These are phyloP conservation scores for Ptychochromis oligacanthus DNA, from an alignment of 2,113 vertebrate genomes.

Conservation along the genomic window DNA sequence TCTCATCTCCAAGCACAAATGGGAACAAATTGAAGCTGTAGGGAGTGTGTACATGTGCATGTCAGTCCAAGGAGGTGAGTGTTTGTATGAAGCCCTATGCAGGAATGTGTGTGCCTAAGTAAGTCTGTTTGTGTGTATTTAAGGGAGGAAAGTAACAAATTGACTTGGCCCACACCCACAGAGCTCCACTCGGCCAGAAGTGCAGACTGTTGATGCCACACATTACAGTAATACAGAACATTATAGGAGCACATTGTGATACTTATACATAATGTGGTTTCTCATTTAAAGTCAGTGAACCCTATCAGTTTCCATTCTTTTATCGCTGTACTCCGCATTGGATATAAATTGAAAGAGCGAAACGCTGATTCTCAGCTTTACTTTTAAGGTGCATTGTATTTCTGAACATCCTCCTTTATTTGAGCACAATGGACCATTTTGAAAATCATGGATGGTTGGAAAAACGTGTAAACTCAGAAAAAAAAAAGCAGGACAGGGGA, in stretches of 20 bases:
- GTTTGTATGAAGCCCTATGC: neutral
- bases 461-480: neutral
- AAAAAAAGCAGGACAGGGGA: neutral
- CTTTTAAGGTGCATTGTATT: neutral
- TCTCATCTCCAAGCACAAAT: conserved; percentile 59
- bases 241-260: neutral
- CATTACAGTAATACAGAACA: neutral
- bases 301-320: neutral
- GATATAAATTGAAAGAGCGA: neutral
- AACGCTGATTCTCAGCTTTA: neutral
- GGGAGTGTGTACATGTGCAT: neutral
- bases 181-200: neutral
- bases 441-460: rapidly evolving
- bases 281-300: neutral
- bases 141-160: neutral
- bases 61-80: neutral
- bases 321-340: neutral
- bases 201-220: neutral
- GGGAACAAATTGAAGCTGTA: conserved; percentile 62
- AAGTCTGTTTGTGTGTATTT: neutral
- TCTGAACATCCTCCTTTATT: neutral
- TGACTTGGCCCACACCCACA: neutral
- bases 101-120: neutral
- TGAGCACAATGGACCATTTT: neutral
- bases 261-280: neutral